Conservation (phyloP, 2,113 vertebrate species). For the Trachemys scripta region DNA sequence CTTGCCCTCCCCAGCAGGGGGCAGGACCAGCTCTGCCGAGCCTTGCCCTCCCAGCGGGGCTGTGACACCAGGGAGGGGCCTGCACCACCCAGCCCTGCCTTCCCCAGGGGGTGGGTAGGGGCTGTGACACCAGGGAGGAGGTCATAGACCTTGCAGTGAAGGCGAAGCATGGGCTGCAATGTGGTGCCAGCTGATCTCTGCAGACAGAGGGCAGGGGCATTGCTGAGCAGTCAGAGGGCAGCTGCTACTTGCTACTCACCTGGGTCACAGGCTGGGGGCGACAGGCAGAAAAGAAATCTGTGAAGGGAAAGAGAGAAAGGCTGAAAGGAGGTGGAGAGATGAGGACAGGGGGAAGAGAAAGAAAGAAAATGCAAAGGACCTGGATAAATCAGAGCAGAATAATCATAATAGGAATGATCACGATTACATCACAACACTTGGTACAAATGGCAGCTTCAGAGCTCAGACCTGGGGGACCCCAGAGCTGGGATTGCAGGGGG, state of each 20-base stretch:
- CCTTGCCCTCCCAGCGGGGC: background rate
- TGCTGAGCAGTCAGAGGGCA: background rate
- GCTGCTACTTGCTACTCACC: background rate
- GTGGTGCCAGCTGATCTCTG: background rate
- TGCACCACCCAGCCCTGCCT: accelerated
- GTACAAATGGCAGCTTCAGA: background rate
- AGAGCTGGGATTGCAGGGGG: background rate
- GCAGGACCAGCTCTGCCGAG: background rate
- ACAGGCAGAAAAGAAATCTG: constrained; percentile 9
- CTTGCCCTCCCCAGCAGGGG: background rate
- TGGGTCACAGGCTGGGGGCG: background rate
- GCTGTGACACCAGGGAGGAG: background rate
- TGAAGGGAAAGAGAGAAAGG: background rate
- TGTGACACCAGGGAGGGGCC: background rate
- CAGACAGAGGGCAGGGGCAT: background rate
- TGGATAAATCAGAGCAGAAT: background rate
- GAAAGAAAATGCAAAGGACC: background rate
- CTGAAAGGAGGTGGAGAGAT: background rate
- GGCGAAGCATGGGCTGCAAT: background rate
- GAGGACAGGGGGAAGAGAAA: background rate
- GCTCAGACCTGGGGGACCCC: background rate
- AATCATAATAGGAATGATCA: background rate
- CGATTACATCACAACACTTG: background rate
- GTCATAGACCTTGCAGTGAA: background rate
- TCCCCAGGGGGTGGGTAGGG: background rate